Evolutionary conservation across 2,797 vertebrate genomes (phyloP).

Genomic region (Aldrovandia affinis): DNA sequence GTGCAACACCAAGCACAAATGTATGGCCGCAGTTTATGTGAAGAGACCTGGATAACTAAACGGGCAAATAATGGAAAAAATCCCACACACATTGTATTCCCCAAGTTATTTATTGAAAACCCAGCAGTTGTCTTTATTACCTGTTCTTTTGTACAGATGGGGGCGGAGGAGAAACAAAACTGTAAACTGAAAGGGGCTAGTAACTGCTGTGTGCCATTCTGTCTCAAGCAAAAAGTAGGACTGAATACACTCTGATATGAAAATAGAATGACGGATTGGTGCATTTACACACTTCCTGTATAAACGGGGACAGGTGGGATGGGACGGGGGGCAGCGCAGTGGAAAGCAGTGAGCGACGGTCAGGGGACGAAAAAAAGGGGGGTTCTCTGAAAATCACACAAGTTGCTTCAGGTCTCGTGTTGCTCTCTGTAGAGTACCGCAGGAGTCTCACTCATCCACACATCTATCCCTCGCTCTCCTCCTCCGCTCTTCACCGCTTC

Average conservation of each 20-base stretch:
- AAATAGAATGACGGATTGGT: slow-evolving; percentile 56
- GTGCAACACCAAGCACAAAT: neutral
- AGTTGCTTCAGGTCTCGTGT: neutral
- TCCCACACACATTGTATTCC: slow-evolving; percentile 46
- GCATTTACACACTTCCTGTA: slow-evolving; percentile 50
- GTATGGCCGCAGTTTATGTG: neutral
- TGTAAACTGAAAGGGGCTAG: neutral
- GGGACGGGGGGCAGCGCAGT: neutral
- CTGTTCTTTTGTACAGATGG: slow-evolving; percentile 57
- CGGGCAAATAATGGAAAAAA: neutral
- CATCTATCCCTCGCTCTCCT: slow-evolving; percentile 18
- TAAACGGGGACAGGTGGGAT: slow-evolving; percentile 48
- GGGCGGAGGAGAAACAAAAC: neutral
- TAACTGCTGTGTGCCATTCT: neutral
- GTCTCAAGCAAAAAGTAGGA: neutral
- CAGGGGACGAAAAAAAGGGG: slow-evolving; percentile 38
- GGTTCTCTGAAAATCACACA: slow-evolving; percentile 34
- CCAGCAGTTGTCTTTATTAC: slow-evolving; percentile 62
- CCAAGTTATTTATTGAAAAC: slow-evolving; percentile 77
- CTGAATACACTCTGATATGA: slow-evolving; percentile 39
- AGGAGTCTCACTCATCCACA: neutral
- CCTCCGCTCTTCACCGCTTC: slow-evolving; percentile 72
- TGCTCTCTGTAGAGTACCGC: neutral
- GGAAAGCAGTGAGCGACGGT: slow-evolving; percentile 35
- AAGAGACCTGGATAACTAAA: neutral